Evolutionary conservation across 2,888 invertebrate genomes (phyloP), one percentile per base, ranked within the genome.

Genomic region (Cerceris rybyensis): DNA sequence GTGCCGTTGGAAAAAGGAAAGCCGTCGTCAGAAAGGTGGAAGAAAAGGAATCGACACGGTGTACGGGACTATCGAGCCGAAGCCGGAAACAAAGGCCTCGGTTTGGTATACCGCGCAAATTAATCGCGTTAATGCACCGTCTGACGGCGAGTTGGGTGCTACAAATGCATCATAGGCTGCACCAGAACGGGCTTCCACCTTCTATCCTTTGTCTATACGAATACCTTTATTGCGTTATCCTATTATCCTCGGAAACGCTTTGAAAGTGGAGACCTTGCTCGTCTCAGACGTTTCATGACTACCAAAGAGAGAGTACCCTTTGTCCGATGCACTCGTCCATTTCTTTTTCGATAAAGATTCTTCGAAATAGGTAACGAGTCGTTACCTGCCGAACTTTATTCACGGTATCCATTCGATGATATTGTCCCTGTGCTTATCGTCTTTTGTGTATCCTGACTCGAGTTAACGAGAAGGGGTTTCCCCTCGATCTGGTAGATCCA

Each of bases 51-150:
- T 72, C 58, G 75, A 68, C 43, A 57, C 13, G 14, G 43, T 28
- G 55, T 64, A 64, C 59, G 58, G 64, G 66, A 61, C 68, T 81
- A 79, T 81, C 75, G 81, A 82, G 66, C 75, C 70, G 75, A 67
- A 59, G 68, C 46, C 70, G 59, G 75, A 81, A 84, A 86, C 80
- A 81, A 75, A 80, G 77, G 65, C 28, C 13, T 4, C 43, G 70
- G 58, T 70, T 76, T 70, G 54, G 43, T 69, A 69, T 79, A 65
- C 63, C 67, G 50, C 16, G 70, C 68, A 85, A 87, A 87, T 86
- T 87, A 87, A 87, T 87, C 81, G 81, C 72, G 72, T 87, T 85
- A 82, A 85, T 82, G 80, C 80, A 77, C 61, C 66, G 57, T 63
- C 60, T 72, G 73, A 74, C 58, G 68, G 9, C 57, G 54, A 68